Evolutionary conservation across 2,113 vertebrate species (phyloP).

Genomic region (Ceyx margarethae): DNA sequence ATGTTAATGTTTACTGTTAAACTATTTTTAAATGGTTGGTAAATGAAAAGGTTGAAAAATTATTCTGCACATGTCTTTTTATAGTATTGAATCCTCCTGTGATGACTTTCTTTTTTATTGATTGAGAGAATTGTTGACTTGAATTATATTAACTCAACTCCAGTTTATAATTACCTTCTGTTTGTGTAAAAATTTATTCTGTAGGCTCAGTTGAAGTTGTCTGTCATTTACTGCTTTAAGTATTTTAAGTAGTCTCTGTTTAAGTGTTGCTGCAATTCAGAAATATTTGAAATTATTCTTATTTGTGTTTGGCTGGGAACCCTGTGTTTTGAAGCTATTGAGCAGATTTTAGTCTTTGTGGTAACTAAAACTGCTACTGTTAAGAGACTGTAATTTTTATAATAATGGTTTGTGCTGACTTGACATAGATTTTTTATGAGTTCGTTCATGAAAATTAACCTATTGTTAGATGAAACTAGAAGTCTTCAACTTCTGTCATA

Average conservation of each 20-base stretch:
- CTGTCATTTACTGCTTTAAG: neutral
- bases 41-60: neutral
- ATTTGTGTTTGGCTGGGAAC: neutral
- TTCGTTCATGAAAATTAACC: neutral
- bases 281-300: neutral
- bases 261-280: neutral
- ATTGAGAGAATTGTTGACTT: neutral
- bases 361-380: neutral
- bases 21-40: neutral
- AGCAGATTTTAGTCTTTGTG: neutral
- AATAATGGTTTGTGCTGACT: neutral
- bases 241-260: neutral
- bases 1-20: neutral
- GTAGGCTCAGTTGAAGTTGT: neutral
- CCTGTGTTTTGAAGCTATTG: neutral
- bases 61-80: neutral
- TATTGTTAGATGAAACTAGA: neutral
- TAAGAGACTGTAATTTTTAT: neutral
- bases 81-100: neutral
- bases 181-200: neutral
- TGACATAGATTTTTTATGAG: neutral
- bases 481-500: neutral
- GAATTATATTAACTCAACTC: neutral
- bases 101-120: neutral
- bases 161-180: neutral